Conservation (phyloP, 1,140 invertebrate genomes). For the Bombus waltoni region DNA sequence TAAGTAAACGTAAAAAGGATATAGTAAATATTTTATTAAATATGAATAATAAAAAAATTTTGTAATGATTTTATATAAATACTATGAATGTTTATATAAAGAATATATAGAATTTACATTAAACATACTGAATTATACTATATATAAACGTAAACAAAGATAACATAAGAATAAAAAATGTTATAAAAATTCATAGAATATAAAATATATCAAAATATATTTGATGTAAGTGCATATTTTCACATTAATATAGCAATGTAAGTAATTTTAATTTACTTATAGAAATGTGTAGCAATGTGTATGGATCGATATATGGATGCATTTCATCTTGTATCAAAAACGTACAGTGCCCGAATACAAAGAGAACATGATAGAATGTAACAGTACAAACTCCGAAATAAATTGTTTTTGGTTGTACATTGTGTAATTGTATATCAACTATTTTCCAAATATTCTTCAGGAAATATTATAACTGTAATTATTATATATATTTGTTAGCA, state of each 20-base stretch:
- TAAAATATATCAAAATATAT: neutral
- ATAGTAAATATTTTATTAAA: neutral
- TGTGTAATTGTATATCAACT: constrained; percentile 46
- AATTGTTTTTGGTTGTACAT: constrained; percentile 69
- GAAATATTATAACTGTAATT: constrained; percentile 19
- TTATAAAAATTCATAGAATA: too few species aligned
- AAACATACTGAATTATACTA: neutral
- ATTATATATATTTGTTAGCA: constrained; percentile 1
- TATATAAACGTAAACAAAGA: neutral
- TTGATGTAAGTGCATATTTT: neutral
- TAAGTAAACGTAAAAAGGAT: neutral
- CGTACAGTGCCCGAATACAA: constrained; percentile 92
- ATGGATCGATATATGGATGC: constrained; percentile 99
- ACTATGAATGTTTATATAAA: neutral
- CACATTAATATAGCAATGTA: neutral
- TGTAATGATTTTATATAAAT: too few species aligned
- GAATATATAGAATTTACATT: neutral
- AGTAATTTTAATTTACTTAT: constrained; percentile 77
- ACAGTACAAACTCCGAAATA: constrained; percentile 64
- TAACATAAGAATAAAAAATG: too few species aligned
- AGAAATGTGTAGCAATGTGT: constrained; percentile 98
- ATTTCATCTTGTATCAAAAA: constrained; percentile 94
- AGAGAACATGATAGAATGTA: constrained; percentile 85
- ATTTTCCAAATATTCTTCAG: constrained; percentile 42
- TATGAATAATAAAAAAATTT: neutral